These are phyloP conservation scores for Melanitta fusca DNA, from an alignment of 2,797 vertebrate genomes.

Conservation along the genomic window DNA sequence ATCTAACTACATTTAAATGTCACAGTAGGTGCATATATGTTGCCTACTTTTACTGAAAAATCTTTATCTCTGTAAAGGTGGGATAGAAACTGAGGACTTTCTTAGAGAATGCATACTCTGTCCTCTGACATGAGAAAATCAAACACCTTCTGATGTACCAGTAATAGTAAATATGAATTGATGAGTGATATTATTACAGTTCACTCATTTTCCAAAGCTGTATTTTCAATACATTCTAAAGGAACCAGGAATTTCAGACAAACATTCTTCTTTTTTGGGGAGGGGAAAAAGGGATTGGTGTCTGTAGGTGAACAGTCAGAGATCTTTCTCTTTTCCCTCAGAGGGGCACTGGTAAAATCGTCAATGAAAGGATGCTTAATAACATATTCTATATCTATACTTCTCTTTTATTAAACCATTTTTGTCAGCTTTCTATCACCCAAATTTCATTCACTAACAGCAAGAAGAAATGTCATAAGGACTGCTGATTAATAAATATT, in stretches of 20 bases:
- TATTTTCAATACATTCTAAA: background rate
- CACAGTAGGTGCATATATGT: background rate
- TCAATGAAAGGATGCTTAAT: background rate
- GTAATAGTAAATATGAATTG: background rate
- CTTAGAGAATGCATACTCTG: background rate
- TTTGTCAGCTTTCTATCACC: background rate
- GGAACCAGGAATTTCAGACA: background rate
- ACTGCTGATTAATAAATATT: conserved; percentile 51
- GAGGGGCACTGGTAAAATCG: background rate
- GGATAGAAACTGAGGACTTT: background rate
- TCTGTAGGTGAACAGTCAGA: background rate
- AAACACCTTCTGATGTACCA: background rate
- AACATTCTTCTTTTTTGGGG: background rate
- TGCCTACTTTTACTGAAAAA: background rate
- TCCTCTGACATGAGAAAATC: background rate
- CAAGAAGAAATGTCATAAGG: background rate
- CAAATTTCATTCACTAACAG: background rate
- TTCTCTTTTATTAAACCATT: background rate
- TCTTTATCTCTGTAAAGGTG: background rate
- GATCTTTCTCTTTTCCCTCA: background rate
- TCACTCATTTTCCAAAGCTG: background rate
- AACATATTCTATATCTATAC: background rate
- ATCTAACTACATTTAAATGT: background rate
- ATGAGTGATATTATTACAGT: background rate
- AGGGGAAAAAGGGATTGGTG: background rate